Evolutionary conservation across 2,797 vertebrate genomes (phyloP).

Genomic region (Phoebastria nigripes): DNA sequence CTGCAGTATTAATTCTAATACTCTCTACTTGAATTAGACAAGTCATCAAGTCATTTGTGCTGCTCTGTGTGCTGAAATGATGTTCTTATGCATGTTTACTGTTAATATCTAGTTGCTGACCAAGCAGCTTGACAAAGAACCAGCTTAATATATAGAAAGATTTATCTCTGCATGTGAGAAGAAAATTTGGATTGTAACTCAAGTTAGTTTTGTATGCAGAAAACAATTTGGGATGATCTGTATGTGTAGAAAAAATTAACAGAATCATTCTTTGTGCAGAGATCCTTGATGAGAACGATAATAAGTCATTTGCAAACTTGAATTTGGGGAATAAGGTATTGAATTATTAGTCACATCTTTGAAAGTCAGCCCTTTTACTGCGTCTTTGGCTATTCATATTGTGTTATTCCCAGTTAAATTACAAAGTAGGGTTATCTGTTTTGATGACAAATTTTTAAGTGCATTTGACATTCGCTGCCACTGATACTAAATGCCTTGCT

Average conservation of each 20-base stretch:
- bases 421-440: neutral
- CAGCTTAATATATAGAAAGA: neutral
- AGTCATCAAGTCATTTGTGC: neutral
- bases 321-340: neutral
- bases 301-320: neutral
- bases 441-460: neutral
- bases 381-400: neutral
- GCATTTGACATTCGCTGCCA: neutral
- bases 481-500: neutral
- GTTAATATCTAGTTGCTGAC: neutral
- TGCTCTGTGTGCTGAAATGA: neutral
- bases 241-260: neutral
- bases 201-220: neutral
- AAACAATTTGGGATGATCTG: neutral
- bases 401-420: neutral
- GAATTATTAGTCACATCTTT: neutral
- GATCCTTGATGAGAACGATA: neutral
- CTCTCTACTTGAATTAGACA: neutral
- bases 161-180: neutral
- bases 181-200: neutral
- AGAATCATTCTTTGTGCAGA: neutral
- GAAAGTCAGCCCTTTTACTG: neutral
- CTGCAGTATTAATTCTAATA: neutral
- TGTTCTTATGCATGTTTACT: neutral
- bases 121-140: neutral